phyloP scores from a whole-genome alignment of 2,113 vertebrate genomes.

The Bagarius yarrelli region DNA sequence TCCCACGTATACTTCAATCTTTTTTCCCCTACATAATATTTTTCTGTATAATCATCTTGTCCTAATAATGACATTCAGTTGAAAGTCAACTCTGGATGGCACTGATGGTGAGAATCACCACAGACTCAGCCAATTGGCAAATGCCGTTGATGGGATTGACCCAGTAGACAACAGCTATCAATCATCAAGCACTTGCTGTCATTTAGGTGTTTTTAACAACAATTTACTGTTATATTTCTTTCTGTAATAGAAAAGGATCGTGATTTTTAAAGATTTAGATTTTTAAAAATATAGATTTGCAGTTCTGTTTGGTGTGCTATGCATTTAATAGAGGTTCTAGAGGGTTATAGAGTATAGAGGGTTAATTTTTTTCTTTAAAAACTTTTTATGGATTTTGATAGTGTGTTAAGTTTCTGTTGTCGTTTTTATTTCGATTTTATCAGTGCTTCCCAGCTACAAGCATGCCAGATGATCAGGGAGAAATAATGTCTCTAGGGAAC shows the following conservation, averaged over 20 bases:
- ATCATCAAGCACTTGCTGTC: slow-evolving; percentile 53
- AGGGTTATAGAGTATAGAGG: slow-evolving; percentile 56
- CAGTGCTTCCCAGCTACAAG: slow-evolving; percentile 83
- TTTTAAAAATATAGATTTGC: too few relatives aligned
- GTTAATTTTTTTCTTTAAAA: slow-evolving; percentile 23
- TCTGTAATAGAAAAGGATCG: too few relatives aligned
- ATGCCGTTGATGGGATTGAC: slow-evolving; percentile 53
- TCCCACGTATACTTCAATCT: not conserved
- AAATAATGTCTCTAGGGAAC: slow-evolving; percentile 84
- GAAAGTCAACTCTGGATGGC: slow-evolving; percentile 19
- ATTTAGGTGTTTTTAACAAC: not conserved
- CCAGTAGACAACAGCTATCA: slow-evolving; percentile 52
- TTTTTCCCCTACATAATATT: not conserved
- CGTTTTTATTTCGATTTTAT: slow-evolving; percentile 63
- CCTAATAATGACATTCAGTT: slow-evolving; percentile 32
- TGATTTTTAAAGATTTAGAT: too few relatives aligned
- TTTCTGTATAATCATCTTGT: slow-evolving; percentile 33
- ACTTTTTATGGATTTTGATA: slow-evolving; percentile 1
- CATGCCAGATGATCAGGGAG: slow-evolving; percentile 89
- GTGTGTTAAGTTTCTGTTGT: slow-evolving; percentile 15
- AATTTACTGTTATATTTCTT: too few relatives aligned
- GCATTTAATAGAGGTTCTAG: too few relatives aligned
- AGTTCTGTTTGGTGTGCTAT: too few relatives aligned
- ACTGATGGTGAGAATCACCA: slow-evolving; percentile 31
- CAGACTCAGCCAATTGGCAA: slow-evolving; percentile 45